Conservation (phyloP, 2,888 invertebrate genomes). For the Encarsia formosa region DNA sequence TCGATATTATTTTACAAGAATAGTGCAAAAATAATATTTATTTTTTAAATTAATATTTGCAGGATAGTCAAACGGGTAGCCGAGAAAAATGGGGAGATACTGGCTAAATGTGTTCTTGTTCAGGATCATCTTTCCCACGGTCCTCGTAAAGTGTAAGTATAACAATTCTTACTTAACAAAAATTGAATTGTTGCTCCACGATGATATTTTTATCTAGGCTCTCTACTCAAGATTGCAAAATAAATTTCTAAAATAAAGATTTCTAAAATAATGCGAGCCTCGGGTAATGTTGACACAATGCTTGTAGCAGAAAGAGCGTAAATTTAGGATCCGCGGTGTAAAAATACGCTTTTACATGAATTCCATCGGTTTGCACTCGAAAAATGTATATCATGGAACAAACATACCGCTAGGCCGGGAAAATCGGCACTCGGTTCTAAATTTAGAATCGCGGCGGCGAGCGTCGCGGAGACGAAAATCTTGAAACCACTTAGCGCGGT, state of each 20-base stretch:
- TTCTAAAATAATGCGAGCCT: constrained; percentile 5
- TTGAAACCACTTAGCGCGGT: constrained; percentile 4
- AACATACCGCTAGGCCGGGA: constrained; percentile 3
- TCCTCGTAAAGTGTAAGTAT: constrained; percentile 56
- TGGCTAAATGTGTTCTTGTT: constrained; percentile 53
- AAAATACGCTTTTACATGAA: too few relatives aligned
- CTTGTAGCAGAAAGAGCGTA: too few relatives aligned
- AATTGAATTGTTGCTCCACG: too few relatives aligned
- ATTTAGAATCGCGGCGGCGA: constrained; percentile 27
- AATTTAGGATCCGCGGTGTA: too few relatives aligned
- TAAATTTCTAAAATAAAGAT: too few relatives aligned
- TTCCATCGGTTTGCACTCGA: constrained; percentile 6
- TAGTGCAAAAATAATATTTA: background rate
- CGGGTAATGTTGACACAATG: too few relatives aligned
- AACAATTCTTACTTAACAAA: too few relatives aligned
- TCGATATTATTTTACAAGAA: too few relatives aligned
- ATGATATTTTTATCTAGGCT: too few relatives aligned
- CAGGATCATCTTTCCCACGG: constrained; percentile 54
- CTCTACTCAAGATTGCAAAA: too few relatives aligned
- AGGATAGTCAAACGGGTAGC: constrained; percentile 34
- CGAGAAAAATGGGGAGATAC: constrained; percentile 51
- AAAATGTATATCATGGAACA: constrained; percentile 11
- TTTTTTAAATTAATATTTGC: constrained; percentile 23
- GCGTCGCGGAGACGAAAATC: constrained; percentile 4
- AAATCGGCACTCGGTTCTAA: constrained; percentile 25